These are phyloP conservation scores for Drosophila suzukii DNA, from an alignment of 1,140 invertebrate species.

Conservation along the genomic window DNA sequence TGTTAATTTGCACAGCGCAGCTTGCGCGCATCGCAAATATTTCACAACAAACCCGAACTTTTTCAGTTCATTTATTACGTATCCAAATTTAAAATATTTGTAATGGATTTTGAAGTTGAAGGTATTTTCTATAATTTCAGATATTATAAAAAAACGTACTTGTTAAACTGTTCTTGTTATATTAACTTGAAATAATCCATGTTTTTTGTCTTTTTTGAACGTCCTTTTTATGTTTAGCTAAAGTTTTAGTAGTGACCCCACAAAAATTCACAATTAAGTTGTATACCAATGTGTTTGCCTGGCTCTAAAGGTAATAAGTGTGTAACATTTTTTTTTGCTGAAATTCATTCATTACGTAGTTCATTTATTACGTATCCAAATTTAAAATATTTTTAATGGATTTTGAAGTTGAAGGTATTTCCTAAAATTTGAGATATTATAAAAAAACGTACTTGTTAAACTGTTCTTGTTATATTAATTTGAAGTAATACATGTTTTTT, in stretches of 20 bases:
- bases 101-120: background rate
- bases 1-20: background rate
- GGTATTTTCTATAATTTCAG: background rate
- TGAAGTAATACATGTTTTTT: background rate
- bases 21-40: background rate
- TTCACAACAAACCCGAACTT: background rate
- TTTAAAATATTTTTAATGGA: background rate
- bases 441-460: background rate
- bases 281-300: too few relatives aligned
- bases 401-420: background rate
- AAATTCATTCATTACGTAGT: too few relatives aligned
- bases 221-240: conserved; percentile 8
- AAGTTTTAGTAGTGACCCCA: conserved; percentile 1
- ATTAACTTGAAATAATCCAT: background rate
- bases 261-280: background rate
- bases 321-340: too few relatives aligned
- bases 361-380: background rate
- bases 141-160: background rate
- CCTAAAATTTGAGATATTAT: background rate
- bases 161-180: too few relatives aligned
- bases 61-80: background rate
- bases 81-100: background rate
- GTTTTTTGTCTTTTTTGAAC: background rate
- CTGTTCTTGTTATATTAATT: too few relatives aligned
- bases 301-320: background rate